phyloP scores from a whole-genome alignment of 1,140 invertebrate genomes.

The Wiebesia pumilae region DNA sequence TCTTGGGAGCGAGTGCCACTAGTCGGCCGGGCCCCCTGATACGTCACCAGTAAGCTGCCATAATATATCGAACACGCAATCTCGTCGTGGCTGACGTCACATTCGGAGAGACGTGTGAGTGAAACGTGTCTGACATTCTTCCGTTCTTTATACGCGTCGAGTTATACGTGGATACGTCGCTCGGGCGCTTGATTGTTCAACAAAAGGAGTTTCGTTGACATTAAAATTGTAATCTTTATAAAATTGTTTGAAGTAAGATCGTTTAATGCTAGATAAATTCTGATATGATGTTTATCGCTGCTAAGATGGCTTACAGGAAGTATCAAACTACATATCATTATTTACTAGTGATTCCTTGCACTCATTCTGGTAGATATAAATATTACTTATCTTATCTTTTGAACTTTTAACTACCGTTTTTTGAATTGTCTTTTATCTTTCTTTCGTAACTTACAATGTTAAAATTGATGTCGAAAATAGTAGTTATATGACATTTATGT shows the following conservation, averaged over 20 bases:
- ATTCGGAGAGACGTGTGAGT: not conserved
- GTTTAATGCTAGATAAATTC: not conserved
- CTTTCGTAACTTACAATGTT: no score
- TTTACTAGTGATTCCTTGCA: not conserved
- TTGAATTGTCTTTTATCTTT: no score
- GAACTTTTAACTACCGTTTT: no score
- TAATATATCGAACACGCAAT: not conserved
- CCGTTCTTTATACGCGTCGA: not conserved
- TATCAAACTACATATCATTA: not conserved
- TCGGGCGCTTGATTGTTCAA: not conserved
- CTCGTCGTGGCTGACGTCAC: not conserved
- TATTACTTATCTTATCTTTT: no score
- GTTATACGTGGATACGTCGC: not conserved
- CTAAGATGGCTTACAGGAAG: not conserved
- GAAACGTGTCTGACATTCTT: constrained; percentile 1
- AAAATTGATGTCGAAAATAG: no score
- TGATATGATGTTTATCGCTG: not conserved
- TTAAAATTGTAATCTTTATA: not conserved
- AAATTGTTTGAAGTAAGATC: not conserved
- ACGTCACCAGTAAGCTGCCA: not conserved
- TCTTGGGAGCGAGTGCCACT: not conserved
- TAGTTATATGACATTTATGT: no score
- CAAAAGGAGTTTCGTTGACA: not conserved
- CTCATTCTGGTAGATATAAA: no score
- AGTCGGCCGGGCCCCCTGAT: constrained; percentile 21